Evolutionary conservation across 2,797 vertebrate species (phyloP).

Genomic region (Rhodeus uyekii): DNA sequence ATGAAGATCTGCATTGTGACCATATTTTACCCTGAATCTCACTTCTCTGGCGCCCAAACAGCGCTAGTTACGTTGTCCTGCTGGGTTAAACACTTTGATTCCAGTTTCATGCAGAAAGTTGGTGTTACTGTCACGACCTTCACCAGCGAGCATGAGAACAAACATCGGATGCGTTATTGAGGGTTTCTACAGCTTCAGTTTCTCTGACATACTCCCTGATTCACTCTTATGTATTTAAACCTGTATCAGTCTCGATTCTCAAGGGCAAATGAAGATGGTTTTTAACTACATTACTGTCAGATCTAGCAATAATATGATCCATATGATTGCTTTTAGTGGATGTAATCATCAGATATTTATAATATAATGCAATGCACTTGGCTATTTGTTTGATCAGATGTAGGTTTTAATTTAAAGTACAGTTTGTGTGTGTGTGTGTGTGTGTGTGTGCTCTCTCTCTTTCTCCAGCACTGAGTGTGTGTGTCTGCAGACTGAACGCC

Average conservation of each 20-base stretch:
- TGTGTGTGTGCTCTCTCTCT: too few relatives aligned
- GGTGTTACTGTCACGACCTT: not conserved
- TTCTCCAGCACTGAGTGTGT: not conserved
- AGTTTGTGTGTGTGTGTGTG: not conserved
- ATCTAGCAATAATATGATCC: slow-evolving; percentile 75
- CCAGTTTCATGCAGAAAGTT: not conserved
- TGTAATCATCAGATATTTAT: slow-evolving; percentile 36
- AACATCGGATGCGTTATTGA: not conserved
- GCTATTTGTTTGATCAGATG: not conserved
- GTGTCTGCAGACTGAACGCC: not conserved
- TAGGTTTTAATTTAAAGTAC: not conserved
- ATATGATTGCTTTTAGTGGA: slow-evolving; percentile 1
- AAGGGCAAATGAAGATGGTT: slow-evolving; percentile 50
- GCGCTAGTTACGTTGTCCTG: not conserved
- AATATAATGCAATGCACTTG: slow-evolving; percentile 3
- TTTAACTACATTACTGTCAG: slow-evolving; percentile 50
- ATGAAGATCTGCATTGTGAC: not conserved
- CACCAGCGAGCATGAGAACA: not conserved
- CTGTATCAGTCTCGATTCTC: not conserved
- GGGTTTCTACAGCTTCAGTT: too few relatives aligned
- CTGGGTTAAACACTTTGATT: not conserved
- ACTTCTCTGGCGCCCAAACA: not conserved
- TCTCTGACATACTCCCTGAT: too few relatives aligned
- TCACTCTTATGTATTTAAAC: not conserved
- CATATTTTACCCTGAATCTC: not conserved